Evolutionary conservation across 2,113 vertebrate genomes (phyloP), one percentile per base, ranked within the genome.

Genomic region (Nannospalax galili): DNA sequence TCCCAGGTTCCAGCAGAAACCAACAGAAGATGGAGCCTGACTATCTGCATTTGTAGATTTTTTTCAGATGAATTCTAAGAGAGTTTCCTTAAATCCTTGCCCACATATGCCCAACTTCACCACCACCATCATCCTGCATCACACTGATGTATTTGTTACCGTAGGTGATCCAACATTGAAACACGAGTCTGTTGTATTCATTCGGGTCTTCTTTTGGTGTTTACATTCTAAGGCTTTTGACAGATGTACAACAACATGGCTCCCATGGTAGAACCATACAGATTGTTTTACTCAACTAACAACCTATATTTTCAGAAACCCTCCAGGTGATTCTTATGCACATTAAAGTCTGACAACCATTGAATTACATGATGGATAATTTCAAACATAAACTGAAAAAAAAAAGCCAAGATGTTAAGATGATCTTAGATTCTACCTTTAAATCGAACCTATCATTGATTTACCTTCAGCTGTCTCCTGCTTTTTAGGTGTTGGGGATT

Each of bases 391-490:
- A 86, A 14, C 67, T 77, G 91, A 42, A 42, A 60, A 90, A 79
- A 86, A 87, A 91, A 35, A 78, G 32, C 37, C 37, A 82, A 84
- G 81, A 67, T 72, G 73, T 90, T 11, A 93, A 88, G 77, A 84
- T 8, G 24, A 35, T 73, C 26, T 67, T 48, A 91, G 88, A n/a
- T n/a, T 11, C 11, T 52, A 17, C 4, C 3, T 48, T 24, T 87
- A 88, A 87, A 65, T 1, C 73, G 37, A 96, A 88, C 24, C 15
- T 91, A 24, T 73, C 45, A 64, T 20, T 24, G 28, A 12, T 26
- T 35, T 60, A 67, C 9, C 35, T 52, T 67, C 15, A 35, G n/a
- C 30, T 19, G 26, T 84, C 15, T 48, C 64, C 30, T 24, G 3
- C 42, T 69, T 52, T 14, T n/a, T 42, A 69, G 30, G 48, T 15